These are phyloP conservation scores for Pitta sordida DNA, from an alignment of 2,113 vertebrate species.

Conservation along the genomic window DNA sequence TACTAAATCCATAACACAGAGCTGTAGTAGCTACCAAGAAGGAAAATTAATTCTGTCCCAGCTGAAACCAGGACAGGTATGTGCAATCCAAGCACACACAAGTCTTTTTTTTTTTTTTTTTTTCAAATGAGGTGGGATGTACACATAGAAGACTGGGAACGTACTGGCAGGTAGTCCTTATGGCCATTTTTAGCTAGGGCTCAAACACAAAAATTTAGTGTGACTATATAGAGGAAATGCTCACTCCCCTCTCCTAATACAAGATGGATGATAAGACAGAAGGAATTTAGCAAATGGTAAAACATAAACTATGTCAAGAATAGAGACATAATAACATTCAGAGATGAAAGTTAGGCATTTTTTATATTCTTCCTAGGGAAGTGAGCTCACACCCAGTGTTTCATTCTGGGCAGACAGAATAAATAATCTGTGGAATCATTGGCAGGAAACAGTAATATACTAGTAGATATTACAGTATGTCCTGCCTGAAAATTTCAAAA, in stretches of 20 bases:
- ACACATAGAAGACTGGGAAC: accelerated
- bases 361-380: neutral
- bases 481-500: constrained; percentile 18
- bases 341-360: neutral
- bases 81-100: neutral
- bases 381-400: neutral
- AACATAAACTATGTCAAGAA: neutral
- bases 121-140: neutral
- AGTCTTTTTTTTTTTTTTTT: neutral
- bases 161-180: neutral
- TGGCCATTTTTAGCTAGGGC: neutral
- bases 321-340: neutral
- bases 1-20: neutral
- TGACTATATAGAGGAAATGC: neutral
- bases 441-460: neutral
- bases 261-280: neutral
- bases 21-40: too few species aligned
- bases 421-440: constrained; percentile 1
- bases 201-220: neutral
- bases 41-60: neutral
- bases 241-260: neutral
- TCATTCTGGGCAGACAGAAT: neutral
- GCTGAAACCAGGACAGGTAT: neutral
- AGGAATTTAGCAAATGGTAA: neutral
- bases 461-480: neutral